These are phyloP conservation scores for Fragum whitleyi DNA, from an alignment of 2,888 invertebrate genomes.

Conservation along the genomic window DNA sequence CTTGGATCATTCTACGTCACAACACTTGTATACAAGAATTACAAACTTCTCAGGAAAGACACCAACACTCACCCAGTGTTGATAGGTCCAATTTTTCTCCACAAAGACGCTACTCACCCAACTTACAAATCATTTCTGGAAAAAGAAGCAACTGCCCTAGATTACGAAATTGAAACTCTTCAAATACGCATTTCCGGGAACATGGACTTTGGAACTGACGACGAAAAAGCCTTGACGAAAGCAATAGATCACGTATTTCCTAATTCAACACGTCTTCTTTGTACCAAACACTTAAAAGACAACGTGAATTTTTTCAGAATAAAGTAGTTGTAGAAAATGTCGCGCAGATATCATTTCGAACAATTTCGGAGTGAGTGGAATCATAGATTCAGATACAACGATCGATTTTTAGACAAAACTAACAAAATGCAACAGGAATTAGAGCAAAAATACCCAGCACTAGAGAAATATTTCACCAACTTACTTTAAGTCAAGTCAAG, in stretches of 20 bases:
- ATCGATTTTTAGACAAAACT: too few species aligned
- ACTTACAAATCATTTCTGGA: slow-evolving; percentile 43
- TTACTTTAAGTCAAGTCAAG: too few species aligned
- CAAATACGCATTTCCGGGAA: slow-evolving; percentile 35
- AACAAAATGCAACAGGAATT: too few species aligned
- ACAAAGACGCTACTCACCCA: slow-evolving; percentile 43
- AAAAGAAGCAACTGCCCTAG: slow-evolving; percentile 29
- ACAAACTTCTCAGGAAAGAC: slow-evolving; percentile 32
- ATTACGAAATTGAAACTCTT: too few species aligned
- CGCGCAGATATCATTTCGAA: too few species aligned
- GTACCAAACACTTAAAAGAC: too few species aligned
- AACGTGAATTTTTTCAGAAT: too few species aligned
- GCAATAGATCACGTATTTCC: slow-evolving; percentile 42
- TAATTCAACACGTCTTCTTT: too few species aligned
- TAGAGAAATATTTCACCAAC: too few species aligned
- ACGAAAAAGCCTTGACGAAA: slow-evolving; percentile 38
- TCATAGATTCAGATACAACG: too few species aligned
- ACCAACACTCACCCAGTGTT: slow-evolving; percentile 36
- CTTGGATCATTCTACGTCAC: slow-evolving; percentile 44
- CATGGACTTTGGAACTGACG: slow-evolving; percentile 35
- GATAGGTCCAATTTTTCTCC: slow-evolving; percentile 38
- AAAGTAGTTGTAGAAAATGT: slow-evolving; percentile 18
- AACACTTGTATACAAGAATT: slow-evolving; percentile 46
- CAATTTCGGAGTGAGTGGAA: too few species aligned
- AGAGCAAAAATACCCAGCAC: too few species aligned